Evolutionary conservation across 1,140 invertebrate genomes (phyloP).

Genomic region (Tetragnatha versicolor): DNA sequence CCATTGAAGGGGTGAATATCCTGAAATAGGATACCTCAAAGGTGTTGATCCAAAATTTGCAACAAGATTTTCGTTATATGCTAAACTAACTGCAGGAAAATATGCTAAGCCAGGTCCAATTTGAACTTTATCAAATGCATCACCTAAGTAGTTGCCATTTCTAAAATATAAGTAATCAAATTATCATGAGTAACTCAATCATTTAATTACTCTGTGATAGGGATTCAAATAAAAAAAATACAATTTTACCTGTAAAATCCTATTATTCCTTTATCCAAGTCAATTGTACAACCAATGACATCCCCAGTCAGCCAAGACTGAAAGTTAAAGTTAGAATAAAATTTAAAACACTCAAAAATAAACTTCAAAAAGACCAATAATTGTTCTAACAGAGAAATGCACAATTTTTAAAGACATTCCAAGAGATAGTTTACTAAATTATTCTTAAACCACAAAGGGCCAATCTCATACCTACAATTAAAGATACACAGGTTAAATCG

Average conservation of each 20-base stretch:
- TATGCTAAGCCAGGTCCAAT: conserved; percentile 77
- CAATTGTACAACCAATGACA: conserved; percentile 80
- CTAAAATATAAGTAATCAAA: too few species aligned
- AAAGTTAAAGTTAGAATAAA: conserved; percentile 43
- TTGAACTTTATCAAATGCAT: conserved; percentile 76
- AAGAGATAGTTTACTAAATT: too few species aligned
- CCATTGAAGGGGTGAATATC: conserved; percentile 73
- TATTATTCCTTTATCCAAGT: conserved; percentile 74
- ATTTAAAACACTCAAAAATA: neutral
- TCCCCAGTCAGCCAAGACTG: conserved; percentile 79
- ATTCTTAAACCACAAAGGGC: too few species aligned
- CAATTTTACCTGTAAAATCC: conserved; percentile 66
- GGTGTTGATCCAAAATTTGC: conserved; percentile 82
- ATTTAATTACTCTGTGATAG: neutral
- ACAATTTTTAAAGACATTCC: neutral
- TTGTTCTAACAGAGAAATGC: too few species aligned
- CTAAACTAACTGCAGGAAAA: conserved; percentile 78
- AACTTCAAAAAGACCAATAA: neutral
- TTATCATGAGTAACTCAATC: neutral
- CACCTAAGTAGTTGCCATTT: conserved; percentile 77
- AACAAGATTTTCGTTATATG: conserved; percentile 76
- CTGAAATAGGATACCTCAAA: conserved; percentile 74
- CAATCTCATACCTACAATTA: too few species aligned
- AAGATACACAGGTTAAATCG: too few species aligned
- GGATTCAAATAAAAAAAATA: neutral